Base-by-base conservation (phyloP, 1,140 invertebrate genomes). In the Cyclina sinensis region DNA sequence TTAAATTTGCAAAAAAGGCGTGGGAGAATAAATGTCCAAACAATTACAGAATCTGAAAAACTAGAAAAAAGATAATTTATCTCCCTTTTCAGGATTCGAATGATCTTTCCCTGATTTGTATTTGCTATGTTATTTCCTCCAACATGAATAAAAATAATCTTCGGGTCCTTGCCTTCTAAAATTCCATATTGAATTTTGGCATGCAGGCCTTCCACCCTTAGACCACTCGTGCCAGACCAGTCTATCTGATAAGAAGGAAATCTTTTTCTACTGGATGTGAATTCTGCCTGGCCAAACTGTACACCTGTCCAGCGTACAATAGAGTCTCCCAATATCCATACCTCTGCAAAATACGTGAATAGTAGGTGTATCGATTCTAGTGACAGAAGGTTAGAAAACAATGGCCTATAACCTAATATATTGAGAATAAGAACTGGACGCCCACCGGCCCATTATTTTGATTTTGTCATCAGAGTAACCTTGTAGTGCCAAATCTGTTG, bases 211-310 rank as follows among this genome's bases (percentile, higher is more conserved):
- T 27, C 24, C 39, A 37, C 37, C n/a, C 35, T 24, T 37, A 78
- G 16, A 7, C 74, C 74, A 16, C 74, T 78, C 5, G 39, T 78
- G n/a, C 21, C 74, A 39, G 11, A 78, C 74, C 39, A 78, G n/a
- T 21, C 74, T 2, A 51, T n/a, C 35, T 1, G 16, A 37, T 39
- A 12, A 30, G 7, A 5, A 12, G 5, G 51, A 18, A 57, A 57
- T 4, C 51, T 57, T 57, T n/a, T 57, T 57, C 51, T 57, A 18
- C n/a, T n/a, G 21, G 3, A 4, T n/a, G 16, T 18, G 5, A 4
- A 57, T 21, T 57, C n/a, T 7, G 43, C 4, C 43, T 43, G 43
- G 4, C 43, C 5, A 18, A 57, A 57, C 51, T 57, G 51, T 57
- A 11, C 51, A 57, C 51, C n/a, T 16, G 51, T 57, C 51, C 51